A percentile compares a stretch with the other conserved stretches of the same genome.
Conservation (phyloP, 2,888 invertebrate genomes). For the Hartigia nigra region DNA sequence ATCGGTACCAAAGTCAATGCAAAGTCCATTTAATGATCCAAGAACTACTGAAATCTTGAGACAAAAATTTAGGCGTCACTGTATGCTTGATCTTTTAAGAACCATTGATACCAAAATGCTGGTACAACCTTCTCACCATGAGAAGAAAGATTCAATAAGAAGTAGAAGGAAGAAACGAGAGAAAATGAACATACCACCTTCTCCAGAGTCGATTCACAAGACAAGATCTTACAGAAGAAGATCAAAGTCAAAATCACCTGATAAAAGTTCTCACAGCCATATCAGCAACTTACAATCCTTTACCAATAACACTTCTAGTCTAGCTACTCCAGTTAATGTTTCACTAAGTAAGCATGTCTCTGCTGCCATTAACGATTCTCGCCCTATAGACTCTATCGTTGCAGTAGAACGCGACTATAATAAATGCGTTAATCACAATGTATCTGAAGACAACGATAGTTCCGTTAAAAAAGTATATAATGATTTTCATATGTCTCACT, state of each 20-base stretch:
- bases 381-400: not conserved
- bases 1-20: conserved; percentile 7
- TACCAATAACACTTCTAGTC: conserved; percentile 9
- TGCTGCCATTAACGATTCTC: not conserved
- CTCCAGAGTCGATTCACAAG: conserved; percentile 42
- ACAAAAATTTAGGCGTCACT: conserved; percentile 43
- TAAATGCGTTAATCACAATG: not conserved
- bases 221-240: conserved; percentile 27
- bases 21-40: not conserved
- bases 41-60: conserved; percentile 30
- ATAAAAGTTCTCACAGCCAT: conserved; percentile 15
- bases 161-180: conserved; percentile 38
- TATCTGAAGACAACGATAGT: not conserved
- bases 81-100: conserved; percentile 57
- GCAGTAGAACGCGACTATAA: not conserved
- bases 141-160: conserved; percentile 35
- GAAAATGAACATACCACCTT: conserved; percentile 33
- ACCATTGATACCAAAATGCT: conserved; percentile 60
- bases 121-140: conserved; percentile 38
- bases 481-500: not conserved
- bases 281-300: conserved; percentile 10
- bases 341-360: not conserved
- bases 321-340: not conserved
- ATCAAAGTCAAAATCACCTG: conserved; percentile 46
- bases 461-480: not conserved